Evolutionary conservation across 2,888 invertebrate species (phyloP), one percentile per base, ranked within the genome.

Genomic region (Drosophila prostipennis): DNA sequence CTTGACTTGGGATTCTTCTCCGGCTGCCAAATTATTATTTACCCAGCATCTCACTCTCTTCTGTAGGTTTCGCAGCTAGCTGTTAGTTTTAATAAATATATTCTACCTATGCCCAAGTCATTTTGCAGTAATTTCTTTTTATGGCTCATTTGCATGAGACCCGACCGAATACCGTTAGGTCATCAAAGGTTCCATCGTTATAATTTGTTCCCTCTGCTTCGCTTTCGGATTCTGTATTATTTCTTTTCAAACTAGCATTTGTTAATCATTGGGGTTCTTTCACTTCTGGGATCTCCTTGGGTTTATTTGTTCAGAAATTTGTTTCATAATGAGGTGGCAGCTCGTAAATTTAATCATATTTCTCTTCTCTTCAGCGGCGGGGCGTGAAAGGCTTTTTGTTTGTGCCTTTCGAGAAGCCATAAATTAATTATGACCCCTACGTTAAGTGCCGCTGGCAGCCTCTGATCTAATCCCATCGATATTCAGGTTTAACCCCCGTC

Each of bases 81-180:
- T 88, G 76, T 74, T 82, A 82, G 74, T 64, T 77, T 74, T 76
- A 82, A 77, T 79, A 86, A 86, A 79, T 82, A 52, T 69, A 46
- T 51, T 0, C 26, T 46, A 43, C 40, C 42, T 57, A 59, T 52
- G 57, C 43, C 34, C 34, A 29, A 40, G 48, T 68, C 57, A 75
- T 57, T 74, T 60, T 56, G 58, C 59, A 52, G 74, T 53, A 72
- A 73, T 65, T 64, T 78, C 55, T 26, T 69, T 82, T 82, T 70
- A 77, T 78, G 74, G 80, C 88, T 87, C 78, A 83, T 83, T 83
- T 83, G 86, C 83, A 86, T 86, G 78, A 71, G 32, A 39, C 43
- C 69, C 54, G 60, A 46, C 34, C 46, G 34, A 7, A 29, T 77
- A 60, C 88, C 82, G 88, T 83, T 83, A 83, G 57, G 69, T 71